Base-by-base conservation (phyloP, 2,888 invertebrate species). In the Pachydiplax longipennis region DNA sequence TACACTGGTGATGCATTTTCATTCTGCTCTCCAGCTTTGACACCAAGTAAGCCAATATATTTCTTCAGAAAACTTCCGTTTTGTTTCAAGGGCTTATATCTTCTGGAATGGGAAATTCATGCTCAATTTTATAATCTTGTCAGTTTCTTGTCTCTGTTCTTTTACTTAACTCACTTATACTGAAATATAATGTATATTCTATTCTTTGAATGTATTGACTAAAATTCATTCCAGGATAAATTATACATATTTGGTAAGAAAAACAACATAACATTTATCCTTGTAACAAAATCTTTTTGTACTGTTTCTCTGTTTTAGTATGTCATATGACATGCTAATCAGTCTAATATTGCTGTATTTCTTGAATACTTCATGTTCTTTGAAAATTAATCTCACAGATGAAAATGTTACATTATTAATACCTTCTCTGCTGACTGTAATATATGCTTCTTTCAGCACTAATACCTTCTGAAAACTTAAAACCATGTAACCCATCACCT, bases 401-500 rank as follows among this genome's bases (percentile, higher is more conserved):
- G 15, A 35, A 25, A 31, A 87, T 61, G 12, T 35, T 40, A 40
- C 10, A 18, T 10, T 3, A 44, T 35, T 65, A 65, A 65, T n/a
- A 65, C 12, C 61, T 15, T 37, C 18, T 37, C 22, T 8, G 31
- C 61, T 87, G 58, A 87, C 40, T 40, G 37, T 87, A 87, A 61
- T 65, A 35, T 61, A 35, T 35, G 61, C 61, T 61, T 58, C n/a
- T 87, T 87, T 87, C 87, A 87, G 87, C 87, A 87, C 87, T 87
- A 87, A 87, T 61, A 87, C 87, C 37, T 37, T 61, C 87, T 87
- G 87, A 87, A 58, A 87, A 87, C 61, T 61, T 87, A 87, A 87
- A 97, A 93, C 97, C 97, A 12, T 98, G 98, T 93, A 95, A 96
- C 91, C 97, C 97, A 91, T 96, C 97, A 40, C 98, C 98, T 0